Base-by-base conservation (phyloP, 2,797 vertebrate species). In the Silurus aristotelis region DNA sequence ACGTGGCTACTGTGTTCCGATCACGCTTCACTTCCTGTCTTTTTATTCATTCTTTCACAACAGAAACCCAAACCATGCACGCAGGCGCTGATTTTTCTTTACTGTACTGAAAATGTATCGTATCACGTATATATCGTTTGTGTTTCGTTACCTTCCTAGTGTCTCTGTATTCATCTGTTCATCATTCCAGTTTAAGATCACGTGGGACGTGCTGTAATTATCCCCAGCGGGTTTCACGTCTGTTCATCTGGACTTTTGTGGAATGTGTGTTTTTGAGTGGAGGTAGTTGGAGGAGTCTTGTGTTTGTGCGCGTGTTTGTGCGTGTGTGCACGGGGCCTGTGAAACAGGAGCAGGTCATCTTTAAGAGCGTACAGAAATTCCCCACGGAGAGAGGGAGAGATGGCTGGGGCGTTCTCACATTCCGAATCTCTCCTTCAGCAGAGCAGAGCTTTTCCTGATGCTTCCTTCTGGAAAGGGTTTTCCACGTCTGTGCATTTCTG, bases 281-380 rank as follows among this genome's bases (percentile, higher is more conserved):
- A 31, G 6, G 17, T 60, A 25, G 4, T 38, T 20, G 15, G 2
- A 6, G 55, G 13, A 20, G n/a, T 52, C 46, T 5, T 27, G 52
- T 52, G 10, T 66, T 15, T 38, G 75, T 77, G 58, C 19, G 46
- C n/a, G 58, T 14, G 38, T 60, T 19, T 43, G 70, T 0, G n/a
- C 4, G 63, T 5, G 73, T 0, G 80, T 56, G 72, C 27, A 46
- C 66, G 61, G 83, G 83, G 78, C 79, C 72, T 76, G 86, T 70
- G 86, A 84, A 78, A 79, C 77, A 9, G 85, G 73, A 87, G 82
- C 73, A 14, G 76, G 85, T 83, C 82, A 83, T 86, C 82, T 83
- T n/a, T 73, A 83, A 64, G 27, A 79, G 48, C 10, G 9, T 68
- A 71, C 46, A 84, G 82, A 84, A 79, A 87, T 58, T 80, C 85